phyloP scores from a whole-genome alignment of 1,140 invertebrate genomes.

The Drosophila persimilis region DNA sequence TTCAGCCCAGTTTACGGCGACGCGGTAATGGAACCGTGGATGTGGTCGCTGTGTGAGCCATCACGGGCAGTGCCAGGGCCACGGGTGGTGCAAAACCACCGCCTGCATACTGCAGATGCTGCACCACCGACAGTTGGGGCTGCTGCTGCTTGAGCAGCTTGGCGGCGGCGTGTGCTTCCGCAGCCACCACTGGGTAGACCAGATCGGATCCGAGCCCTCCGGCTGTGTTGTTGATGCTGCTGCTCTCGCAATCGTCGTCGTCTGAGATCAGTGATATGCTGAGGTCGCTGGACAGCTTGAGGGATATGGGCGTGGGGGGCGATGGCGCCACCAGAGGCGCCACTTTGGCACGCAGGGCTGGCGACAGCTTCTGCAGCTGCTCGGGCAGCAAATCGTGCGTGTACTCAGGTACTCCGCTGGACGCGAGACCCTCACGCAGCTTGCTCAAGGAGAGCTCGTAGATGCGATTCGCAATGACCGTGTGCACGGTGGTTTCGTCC shows the following conservation, averaged over 20 bases:
- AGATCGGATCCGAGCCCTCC: constrained; percentile 21
- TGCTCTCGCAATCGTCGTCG: constrained; percentile 73
- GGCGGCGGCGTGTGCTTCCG: constrained; percentile 63
- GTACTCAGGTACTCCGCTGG: constrained; percentile 73
- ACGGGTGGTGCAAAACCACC: constrained; percentile 36
- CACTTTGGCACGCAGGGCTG: constrained; percentile 66
- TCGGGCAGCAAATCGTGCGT: constrained; percentile 57
- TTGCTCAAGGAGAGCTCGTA: constrained; percentile 78
- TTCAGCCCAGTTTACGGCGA: constrained; percentile 37
- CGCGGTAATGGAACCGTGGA: constrained; percentile 29
- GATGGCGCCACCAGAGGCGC: constrained; percentile 56
- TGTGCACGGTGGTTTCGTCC: constrained; percentile 80
- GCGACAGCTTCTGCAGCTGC: constrained; percentile 66
- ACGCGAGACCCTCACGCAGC: constrained; percentile 73
- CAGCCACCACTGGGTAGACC: constrained; percentile 52
- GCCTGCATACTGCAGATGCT: constrained; percentile 64
- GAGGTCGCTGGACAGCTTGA: constrained; percentile 77
- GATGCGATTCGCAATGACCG: constrained; percentile 78
- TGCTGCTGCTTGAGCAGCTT: constrained; percentile 69
- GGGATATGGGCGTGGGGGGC: constrained; percentile 66
- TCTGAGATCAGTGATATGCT: constrained; percentile 83
- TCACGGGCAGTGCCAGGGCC: constrained; percentile 55
- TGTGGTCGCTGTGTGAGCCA: constrained; percentile 28
- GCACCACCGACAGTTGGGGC: constrained; percentile 69
- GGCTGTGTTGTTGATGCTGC: constrained; percentile 20